A percentile compares a stretch with the other conserved stretches of the same genome.
Conservation (phyloP, 2,888 invertebrate genomes). For the Thera britannica region DNA sequence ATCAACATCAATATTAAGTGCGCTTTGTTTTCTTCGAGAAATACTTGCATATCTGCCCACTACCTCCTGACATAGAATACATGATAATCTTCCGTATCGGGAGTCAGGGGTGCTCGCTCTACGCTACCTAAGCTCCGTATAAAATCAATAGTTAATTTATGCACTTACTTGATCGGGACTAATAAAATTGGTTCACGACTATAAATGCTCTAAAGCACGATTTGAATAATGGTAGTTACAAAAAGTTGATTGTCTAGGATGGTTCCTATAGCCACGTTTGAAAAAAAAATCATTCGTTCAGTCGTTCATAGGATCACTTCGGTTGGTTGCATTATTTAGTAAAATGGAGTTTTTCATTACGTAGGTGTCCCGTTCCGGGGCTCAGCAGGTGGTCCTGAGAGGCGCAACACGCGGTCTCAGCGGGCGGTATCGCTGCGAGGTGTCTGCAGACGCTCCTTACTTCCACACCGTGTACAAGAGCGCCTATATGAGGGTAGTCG, state of each 20-base stretch:
- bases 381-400: constrained; percentile 87
- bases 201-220: too few species aligned
- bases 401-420: constrained; percentile 87
- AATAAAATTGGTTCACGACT: too few species aligned
- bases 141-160: neutral
- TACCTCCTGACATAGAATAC: neutral
- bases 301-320: too few species aligned
- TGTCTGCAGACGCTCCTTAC: constrained; percentile 89
- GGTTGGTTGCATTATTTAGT: neutral
- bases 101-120: neutral
- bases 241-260: too few species aligned
- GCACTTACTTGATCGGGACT: neutral
- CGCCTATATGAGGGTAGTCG: constrained; percentile 89
- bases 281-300: too few species aligned
- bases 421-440: constrained; percentile 90
- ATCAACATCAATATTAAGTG: neutral
- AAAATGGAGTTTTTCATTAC: constrained; percentile 5
- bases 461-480: constrained; percentile 88
- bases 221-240: too few species aligned
- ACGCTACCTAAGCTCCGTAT: neutral
- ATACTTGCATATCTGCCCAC: neutral
- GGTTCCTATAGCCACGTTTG: too few species aligned
- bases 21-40: neutral
- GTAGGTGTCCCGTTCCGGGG: constrained; percentile 86
- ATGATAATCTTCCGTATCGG: neutral